Conservation (phyloP, 2,888 invertebrate genomes). For the Coleophora flavipennella region DNA sequence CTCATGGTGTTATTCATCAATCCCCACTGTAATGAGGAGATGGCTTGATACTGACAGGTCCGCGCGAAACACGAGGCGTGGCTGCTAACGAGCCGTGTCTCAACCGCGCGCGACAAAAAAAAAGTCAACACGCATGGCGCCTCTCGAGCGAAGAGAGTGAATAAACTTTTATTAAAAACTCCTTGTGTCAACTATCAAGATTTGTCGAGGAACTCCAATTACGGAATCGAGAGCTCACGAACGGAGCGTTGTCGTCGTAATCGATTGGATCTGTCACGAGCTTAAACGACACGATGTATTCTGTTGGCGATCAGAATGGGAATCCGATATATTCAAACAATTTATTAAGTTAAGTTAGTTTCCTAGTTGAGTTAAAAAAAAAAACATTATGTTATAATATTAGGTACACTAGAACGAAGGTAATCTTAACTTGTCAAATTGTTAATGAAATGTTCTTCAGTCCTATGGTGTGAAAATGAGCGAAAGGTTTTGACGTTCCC, state of each 20-base stretch:
- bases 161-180: too few species aligned
- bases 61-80: constrained; percentile 22
- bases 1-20: constrained; percentile 35
- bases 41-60: constrained; percentile 38
- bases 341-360: too few species aligned
- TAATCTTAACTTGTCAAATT: too few species aligned
- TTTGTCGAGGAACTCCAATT: constrained; percentile 51
- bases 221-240: constrained; percentile 50
- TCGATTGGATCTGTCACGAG: constrained; percentile 48
- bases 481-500: too few species aligned
- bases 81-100: constrained; percentile 39
- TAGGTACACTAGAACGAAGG: too few species aligned
- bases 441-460: too few species aligned
- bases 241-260: constrained; percentile 40
- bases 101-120: constrained; percentile 18
- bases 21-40: constrained; percentile 42
- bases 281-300: constrained; percentile 21
- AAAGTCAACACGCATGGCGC: constrained; percentile 1
- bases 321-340: constrained; percentile 29
- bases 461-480: too few species aligned
- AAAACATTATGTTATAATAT: too few species aligned
- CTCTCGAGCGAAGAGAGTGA: not conserved
- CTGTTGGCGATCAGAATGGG: constrained; percentile 24
- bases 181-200: constrained; percentile 26
- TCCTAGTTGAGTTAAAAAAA: too few species aligned